These are phyloP conservation scores for Marronus borbonicus DNA, from an alignment of 2,888 invertebrate species.

Conservation along the genomic window DNA sequence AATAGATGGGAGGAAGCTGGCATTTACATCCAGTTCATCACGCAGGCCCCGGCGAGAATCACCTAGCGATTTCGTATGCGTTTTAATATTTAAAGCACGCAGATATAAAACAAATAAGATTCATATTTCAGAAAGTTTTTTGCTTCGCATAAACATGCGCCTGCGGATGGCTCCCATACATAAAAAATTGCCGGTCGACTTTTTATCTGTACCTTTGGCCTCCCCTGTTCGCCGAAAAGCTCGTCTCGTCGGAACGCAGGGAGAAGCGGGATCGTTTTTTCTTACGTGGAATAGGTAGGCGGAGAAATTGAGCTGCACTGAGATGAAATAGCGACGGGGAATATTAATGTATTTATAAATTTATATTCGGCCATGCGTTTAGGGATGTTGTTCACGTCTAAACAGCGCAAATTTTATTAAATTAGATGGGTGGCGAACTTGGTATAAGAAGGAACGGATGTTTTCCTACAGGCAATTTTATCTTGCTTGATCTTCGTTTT, in stretches of 20 bases:
- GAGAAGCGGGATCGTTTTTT: background rate
- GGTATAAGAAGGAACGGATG: background rate
- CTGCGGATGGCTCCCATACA: slow-evolving; percentile 30
- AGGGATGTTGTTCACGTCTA: slow-evolving; percentile 11
- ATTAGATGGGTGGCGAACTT: slow-evolving; percentile 6
- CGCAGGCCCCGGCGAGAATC: slow-evolving; percentile 16
- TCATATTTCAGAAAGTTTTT: slow-evolving; percentile 41
- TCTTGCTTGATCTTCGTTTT: background rate
- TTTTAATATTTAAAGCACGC: slow-evolving; percentile 44
- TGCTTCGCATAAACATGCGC: slow-evolving; percentile 36
- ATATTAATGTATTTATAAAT: slow-evolving; percentile 41
- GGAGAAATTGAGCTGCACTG: slow-evolving; percentile 7
- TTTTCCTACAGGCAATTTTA: background rate
- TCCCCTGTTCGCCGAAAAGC: background rate
- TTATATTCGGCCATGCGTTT: slow-evolving; percentile 14
- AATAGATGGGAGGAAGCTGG: background rate
- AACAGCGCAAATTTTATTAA: slow-evolving; percentile 32
- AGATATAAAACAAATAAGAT: slow-evolving; percentile 46
- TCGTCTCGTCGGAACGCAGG: slow-evolving; percentile 1
- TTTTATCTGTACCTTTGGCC: slow-evolving; percentile 1
- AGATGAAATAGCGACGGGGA: slow-evolving; percentile 13
- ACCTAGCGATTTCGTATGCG: slow-evolving; percentile 31
- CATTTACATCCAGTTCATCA: slow-evolving; percentile 40
- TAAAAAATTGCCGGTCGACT: slow-evolving; percentile 25
- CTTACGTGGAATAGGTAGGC: background rate